Evolutionary conservation across 2,888 invertebrate species (phyloP), one percentile per base, ranked within the genome.

Genomic region (Hofmannophila pseudospretella): DNA sequence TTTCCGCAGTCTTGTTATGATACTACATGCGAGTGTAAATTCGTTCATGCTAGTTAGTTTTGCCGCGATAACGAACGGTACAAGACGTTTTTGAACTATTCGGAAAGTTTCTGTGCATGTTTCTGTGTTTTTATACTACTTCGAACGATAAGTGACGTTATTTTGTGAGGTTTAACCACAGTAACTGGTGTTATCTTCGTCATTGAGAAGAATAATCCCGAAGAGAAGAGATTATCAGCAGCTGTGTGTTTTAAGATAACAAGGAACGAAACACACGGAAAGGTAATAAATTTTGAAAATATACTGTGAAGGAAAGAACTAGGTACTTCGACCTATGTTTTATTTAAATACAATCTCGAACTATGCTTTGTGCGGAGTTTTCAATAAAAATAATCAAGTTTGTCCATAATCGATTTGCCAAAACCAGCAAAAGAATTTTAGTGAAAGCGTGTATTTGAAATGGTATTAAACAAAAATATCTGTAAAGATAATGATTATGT

Each of bases 31-130:
- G 61, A 50, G 58, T 61, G 61, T 70, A 56, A 23, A 67, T 65
- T 58, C 63, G 54, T 47, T 52, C 57, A 43, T 41, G 45, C 46
- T 37, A 61, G 70, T 75, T 76, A 79, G 78, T 78, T 58, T 61
- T 54, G 61, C 58, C 40, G 63, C 69, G 77, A 76, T 79, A 76
- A 77, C 71, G 76, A 64, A 56, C 61, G 67, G 58, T 51, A 62
- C 43, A 65, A 63, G 74, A 75, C 77, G 78, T 73, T 65, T 26
- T 47, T 39, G 16, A 19, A n/a, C 11, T n/a, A 1, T 36, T 32
- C 19, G 11, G 13, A 19, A 14, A 16, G 5, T 16, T 16, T 22
- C 2, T 22, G 22, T 23, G 23, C n/a, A 23, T n/a, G n/a, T 23
- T 23, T 23, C n/a, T n/a, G 8, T 8, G 4, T 23, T 2, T 23